Conservation (phyloP, 1,140 invertebrate species). For the Lerema accius region DNA sequence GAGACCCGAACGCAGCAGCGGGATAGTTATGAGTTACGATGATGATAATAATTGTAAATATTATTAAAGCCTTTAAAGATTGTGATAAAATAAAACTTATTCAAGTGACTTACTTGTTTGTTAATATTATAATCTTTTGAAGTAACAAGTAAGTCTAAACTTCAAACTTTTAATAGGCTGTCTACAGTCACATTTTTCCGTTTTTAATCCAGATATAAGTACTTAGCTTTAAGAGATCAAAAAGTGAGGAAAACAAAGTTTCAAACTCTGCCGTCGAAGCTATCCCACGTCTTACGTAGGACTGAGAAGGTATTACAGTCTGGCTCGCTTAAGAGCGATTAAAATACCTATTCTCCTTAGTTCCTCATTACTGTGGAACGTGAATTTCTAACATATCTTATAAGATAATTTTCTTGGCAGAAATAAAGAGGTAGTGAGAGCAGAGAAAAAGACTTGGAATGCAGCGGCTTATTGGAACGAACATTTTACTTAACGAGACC, state of each 20-base stretch:
- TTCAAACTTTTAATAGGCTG: not conserved
- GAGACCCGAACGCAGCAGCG: too few relatives aligned
- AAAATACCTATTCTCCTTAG: slow-evolving; percentile 29
- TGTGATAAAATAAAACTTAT: too few relatives aligned
- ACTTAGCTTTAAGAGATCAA: not conserved
- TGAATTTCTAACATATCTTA: slow-evolving; percentile 28
- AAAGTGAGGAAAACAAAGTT: slow-evolving; percentile 29
- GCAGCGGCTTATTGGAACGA: slow-evolving; percentile 18
- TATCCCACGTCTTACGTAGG: slow-evolving; percentile 29
- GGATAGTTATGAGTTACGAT: too few relatives aligned
- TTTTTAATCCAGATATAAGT: not conserved
- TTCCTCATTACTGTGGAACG: slow-evolving; percentile 30
- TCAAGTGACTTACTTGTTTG: too few relatives aligned
- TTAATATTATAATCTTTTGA: not conserved
- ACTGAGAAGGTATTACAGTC: slow-evolving; percentile 40
- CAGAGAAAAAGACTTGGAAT: slow-evolving; percentile 26
- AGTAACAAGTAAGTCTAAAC: not conserved
- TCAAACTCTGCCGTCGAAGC: slow-evolving; percentile 26
- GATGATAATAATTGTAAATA: too few relatives aligned
- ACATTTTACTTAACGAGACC: slow-evolving; percentile 12
- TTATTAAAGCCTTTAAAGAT: too few relatives aligned
- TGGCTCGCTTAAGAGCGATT: slow-evolving; percentile 28
- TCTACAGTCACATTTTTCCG: not conserved
- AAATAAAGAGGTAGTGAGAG: slow-evolving; percentile 17
- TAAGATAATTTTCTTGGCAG: slow-evolving; percentile 25